A percentile compares a stretch with the other conserved stretches of the same genome.
Evolutionary conservation across 2,888 invertebrate species (phyloP).

Genomic region (Sesamia inferens): DNA sequence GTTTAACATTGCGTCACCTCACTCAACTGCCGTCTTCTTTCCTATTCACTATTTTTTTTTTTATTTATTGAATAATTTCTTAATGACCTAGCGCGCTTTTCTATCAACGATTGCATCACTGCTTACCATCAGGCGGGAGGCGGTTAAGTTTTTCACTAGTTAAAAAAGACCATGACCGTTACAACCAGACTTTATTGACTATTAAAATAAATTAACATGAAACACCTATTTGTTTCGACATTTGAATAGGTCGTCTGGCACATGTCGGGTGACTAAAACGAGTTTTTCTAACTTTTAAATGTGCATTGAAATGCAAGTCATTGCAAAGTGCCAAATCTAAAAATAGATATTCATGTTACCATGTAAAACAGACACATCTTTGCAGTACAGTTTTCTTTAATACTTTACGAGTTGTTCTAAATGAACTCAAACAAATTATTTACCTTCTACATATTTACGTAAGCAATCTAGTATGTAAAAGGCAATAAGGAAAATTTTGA

Average conservation of each 20-base stretch:
- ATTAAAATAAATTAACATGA: slow-evolving; percentile 18
- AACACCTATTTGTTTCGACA: background rate
- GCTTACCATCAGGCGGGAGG: too few relatives aligned
- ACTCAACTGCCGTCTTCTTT: too few relatives aligned
- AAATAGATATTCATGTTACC: background rate
- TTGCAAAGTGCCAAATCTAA: background rate
- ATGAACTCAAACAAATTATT: background rate
- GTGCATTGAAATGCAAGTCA: background rate
- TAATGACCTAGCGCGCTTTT: too few relatives aligned
- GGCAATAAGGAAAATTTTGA: slow-evolving; percentile 1
- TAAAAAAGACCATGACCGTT: too few relatives aligned
- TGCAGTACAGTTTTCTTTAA: background rate
- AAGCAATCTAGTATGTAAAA: background rate
- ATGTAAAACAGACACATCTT: slow-evolving; percentile 5
- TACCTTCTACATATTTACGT: slow-evolving; percentile 2
- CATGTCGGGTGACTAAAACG: too few relatives aligned
- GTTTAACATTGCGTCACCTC: too few relatives aligned
- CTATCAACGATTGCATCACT: too few relatives aligned
- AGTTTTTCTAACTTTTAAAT: background rate
- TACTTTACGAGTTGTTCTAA: background rate
- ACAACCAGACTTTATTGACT: background rate
- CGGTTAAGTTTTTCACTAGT: too few relatives aligned
- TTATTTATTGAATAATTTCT: too few relatives aligned
- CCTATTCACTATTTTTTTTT: too few relatives aligned
- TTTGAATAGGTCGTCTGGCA: background rate